Evolutionary conservation across 1,140 invertebrate species (phyloP).

Genomic region (Sipha flava): DNA sequence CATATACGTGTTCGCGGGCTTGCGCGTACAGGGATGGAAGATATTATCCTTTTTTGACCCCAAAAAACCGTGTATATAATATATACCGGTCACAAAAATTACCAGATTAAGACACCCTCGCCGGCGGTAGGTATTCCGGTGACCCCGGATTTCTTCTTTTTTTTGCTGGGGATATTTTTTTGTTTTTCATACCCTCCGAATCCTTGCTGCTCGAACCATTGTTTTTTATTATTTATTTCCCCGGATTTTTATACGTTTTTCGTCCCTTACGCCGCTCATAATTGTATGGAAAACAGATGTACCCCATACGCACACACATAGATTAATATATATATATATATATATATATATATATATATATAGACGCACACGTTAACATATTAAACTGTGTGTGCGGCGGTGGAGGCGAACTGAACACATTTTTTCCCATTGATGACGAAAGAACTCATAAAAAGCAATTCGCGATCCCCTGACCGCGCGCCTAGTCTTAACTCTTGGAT

Average conservation of each 20-base stretch:
- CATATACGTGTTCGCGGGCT: not conserved
- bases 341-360: not conserved
- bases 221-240: slow-evolving; percentile 22
- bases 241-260: slow-evolving; percentile 15
- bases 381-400: not conserved
- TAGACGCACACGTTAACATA: not conserved
- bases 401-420: not conserved
- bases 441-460: slow-evolving; percentile 18
- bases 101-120: slow-evolving; percentile 11
- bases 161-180: not conserved
- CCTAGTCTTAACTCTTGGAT: not conserved
- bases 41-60: not conserved
- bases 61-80: not conserved
- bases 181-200: not conserved
- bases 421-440: slow-evolving; percentile 8
- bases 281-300: slow-evolving; percentile 22
- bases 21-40: not conserved
- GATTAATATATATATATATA: not conserved
- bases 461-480: not conserved
- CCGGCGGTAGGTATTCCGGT: not conserved
- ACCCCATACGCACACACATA: not conserved
- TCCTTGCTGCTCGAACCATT: not conserved
- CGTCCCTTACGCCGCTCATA: not conserved
- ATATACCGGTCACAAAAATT: not conserved
- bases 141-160: not conserved